phyloP scores from a whole-genome alignment of 2,797 vertebrate species.

The Neosalanx taihuensis region DNA sequence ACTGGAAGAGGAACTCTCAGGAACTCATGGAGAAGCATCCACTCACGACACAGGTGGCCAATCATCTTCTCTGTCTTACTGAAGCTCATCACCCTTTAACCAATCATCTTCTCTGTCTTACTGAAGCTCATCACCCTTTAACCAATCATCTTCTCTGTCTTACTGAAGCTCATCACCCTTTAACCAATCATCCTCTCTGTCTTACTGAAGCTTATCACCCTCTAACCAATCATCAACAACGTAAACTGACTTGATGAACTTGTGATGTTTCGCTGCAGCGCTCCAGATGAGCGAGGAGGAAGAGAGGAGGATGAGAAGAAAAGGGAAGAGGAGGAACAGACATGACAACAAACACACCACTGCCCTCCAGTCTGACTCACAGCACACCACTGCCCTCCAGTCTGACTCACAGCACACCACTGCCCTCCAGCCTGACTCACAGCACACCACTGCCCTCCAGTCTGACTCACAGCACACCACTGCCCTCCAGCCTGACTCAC shows the following conservation, averaged over 20 bases:
- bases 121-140: not conserved
- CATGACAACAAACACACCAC: constrained; percentile 52
- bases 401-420: too few species aligned
- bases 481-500: too few species aligned
- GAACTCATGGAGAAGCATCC: constrained; percentile 11
- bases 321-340: constrained; percentile 39
- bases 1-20: constrained; percentile 55
- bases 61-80: not conserved
- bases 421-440: constrained; percentile 30
- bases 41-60: not conserved
- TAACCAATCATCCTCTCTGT: not conserved
- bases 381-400: not conserved
- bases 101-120: not conserved
- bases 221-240: too few species aligned
- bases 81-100: not conserved
- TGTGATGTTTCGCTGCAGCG: constrained; percentile 45
- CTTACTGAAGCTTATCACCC: not conserved
- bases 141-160: not conserved
- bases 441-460: not conserved
- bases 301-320: constrained; percentile 15
- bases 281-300: constrained; percentile 13
- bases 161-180: not conserved
- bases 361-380: constrained; percentile 39
- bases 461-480: too few species aligned
- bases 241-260: not conserved